These are phyloP conservation scores for Sebastes hubbsi DNA, from an alignment of 2,797 vertebrate species.

Conservation along the genomic window DNA sequence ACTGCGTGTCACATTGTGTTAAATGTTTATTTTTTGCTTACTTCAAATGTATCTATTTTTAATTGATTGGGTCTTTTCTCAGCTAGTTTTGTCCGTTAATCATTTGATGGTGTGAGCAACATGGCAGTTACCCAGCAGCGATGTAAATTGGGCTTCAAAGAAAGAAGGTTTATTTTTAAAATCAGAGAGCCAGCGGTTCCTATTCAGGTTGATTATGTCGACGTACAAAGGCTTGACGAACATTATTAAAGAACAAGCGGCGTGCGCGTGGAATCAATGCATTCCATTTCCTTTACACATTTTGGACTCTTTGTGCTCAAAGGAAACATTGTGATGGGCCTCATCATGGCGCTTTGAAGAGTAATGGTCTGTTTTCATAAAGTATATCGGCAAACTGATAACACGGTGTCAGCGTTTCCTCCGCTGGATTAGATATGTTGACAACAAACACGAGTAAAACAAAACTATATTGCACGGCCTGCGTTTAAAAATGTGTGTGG, in stretches of 20 bases:
- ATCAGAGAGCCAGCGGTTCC: conserved; percentile 45
- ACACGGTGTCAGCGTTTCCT: conserved; percentile 26
- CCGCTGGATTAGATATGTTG: conserved; percentile 26
- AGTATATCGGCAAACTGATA: conserved; percentile 29
- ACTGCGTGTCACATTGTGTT: conserved; percentile 11
- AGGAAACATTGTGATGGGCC: conserved; percentile 41
- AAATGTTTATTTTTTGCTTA: conserved; percentile 56
- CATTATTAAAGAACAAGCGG: conserved; percentile 62
- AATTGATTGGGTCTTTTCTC: conserved; percentile 74
- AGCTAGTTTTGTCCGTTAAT: conserved; percentile 69
- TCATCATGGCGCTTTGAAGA: conserved; percentile 60
- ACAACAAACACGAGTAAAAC: conserved; percentile 26
- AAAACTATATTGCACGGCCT: background rate
- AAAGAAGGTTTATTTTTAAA: conserved; percentile 73
- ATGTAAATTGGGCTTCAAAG: conserved; percentile 76
- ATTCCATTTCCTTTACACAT: conserved; percentile 63
- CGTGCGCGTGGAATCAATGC: conserved; percentile 51
- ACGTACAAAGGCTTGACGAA: conserved; percentile 47
- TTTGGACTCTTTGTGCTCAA: conserved; percentile 56
- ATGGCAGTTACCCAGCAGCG: conserved; percentile 64
- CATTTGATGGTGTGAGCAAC: conserved; percentile 67
- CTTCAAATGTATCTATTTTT: conserved; percentile 77
- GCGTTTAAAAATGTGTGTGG: background rate
- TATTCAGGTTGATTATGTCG: conserved; percentile 65
- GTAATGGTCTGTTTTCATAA: conserved; percentile 43